Evolutionary conservation across 2,797 vertebrate species (phyloP).

Genomic region (Spinus pinus): DNA sequence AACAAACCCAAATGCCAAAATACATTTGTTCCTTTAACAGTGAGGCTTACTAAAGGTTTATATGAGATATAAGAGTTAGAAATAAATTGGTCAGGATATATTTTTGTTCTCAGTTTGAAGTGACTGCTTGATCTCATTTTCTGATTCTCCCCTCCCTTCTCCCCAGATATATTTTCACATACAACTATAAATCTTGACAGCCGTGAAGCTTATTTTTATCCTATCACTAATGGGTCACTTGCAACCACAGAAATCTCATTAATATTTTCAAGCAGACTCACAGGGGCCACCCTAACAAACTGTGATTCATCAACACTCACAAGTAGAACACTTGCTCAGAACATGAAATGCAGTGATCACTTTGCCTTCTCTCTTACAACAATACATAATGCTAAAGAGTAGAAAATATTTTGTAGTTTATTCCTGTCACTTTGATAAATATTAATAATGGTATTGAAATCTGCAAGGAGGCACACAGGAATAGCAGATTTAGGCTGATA

Average conservation of each 20-base stretch:
- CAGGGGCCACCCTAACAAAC: slow-evolving; percentile 15
- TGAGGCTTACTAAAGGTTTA: not conserved
- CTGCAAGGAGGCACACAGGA: not conserved
- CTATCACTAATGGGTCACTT: slow-evolving; percentile 28
- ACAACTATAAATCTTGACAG: slow-evolving; percentile 9
- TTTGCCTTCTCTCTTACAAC: not conserved
- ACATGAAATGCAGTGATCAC: slow-evolving; percentile 17
- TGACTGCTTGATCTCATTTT: slow-evolving; percentile 18
- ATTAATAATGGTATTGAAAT: not conserved
- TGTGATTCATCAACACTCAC: not conserved
- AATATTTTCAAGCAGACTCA: slow-evolving; percentile 31
- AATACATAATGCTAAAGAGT: not conserved
- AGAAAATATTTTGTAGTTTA: not conserved
- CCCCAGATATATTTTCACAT: slow-evolving; percentile 43
- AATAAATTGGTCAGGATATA: not conserved
- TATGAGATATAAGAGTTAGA: slow-evolving; percentile 19
- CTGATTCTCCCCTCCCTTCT: not conserved
- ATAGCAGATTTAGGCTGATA: not conserved
- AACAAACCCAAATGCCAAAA: slow-evolving; percentile 35
- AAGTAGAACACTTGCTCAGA: slow-evolving; percentile 37
- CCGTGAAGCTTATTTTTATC: slow-evolving; percentile 11
- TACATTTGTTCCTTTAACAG: not conserved
- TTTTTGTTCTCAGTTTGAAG: slow-evolving; percentile 41
- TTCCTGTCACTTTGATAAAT: not conserved
- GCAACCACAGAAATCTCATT: not conserved